Conservation (phyloP, 2,888 invertebrate genomes). For the Sisyra nigra region DNA sequence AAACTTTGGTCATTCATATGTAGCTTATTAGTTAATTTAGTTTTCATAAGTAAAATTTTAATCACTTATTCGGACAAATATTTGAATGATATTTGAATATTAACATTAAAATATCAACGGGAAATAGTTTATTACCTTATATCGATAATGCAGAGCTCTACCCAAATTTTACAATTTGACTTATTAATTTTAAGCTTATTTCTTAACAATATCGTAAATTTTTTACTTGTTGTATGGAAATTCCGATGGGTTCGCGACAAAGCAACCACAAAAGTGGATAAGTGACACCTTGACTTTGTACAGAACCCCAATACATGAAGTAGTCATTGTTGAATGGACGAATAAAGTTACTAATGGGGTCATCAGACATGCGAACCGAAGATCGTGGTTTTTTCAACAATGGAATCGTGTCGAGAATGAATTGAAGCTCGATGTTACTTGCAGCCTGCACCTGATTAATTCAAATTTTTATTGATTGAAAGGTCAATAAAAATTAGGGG, state of each 20-base stretch:
- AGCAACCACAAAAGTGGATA: slow-evolving; percentile 42
- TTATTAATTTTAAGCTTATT: neutral
- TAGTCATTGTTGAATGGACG: slow-evolving; percentile 43
- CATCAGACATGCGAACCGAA: slow-evolving; percentile 31
- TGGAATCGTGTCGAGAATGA: slow-evolving; percentile 31
- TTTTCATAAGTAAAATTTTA: too few species aligned
- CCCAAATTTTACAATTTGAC: too few species aligned
- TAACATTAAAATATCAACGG: too few species aligned
- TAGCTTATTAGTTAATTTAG: too few species aligned
- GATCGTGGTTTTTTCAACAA: slow-evolving; percentile 33
- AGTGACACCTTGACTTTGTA: slow-evolving; percentile 28
- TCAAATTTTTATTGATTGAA: neutral
- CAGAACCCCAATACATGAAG: slow-evolving; percentile 44
- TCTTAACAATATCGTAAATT: neutral
- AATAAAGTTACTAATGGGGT: slow-evolving; percentile 32
- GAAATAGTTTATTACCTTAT: too few species aligned
- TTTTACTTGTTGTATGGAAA: slow-evolving; percentile 40
- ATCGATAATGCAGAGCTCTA: too few species aligned
- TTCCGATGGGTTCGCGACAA: slow-evolving; percentile 36
- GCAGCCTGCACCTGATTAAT: slow-evolving; percentile 30
- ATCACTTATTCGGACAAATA: too few species aligned
- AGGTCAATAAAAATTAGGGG: neutral
- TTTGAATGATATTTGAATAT: too few species aligned
- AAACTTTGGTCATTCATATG: too few species aligned
- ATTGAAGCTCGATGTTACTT: slow-evolving; percentile 27